Base-by-base conservation (phyloP, 2,113 vertebrate species). In the Rhipidura dahli region DNA sequence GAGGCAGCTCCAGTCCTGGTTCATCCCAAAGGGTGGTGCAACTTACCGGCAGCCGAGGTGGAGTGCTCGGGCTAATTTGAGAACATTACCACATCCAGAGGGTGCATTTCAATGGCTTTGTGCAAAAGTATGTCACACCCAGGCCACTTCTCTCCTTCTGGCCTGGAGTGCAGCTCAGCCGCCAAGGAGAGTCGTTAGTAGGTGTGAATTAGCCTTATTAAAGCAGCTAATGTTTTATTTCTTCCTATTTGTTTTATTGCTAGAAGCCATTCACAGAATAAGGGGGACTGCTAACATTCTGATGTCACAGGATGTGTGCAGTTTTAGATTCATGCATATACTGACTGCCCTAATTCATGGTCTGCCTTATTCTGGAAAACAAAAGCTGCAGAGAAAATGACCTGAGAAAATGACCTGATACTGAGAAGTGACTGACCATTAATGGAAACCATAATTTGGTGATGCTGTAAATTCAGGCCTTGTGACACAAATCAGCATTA, bases 191-290 rank as follows among this genome's bases (percentile, higher is more conserved):
- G 83, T 3, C 61, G 31, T 96, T 92, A 96, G 80, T 57, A 87
- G 88, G 94, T 94, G 94, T 61, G 61, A 97, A 96, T 6, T 81
- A 79, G 53, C 21, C 71, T 71, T 51, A 44, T 89, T 54, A 73
- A 85, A 89, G 51, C 73, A 54, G 33, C 19, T 77, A 76, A 84
- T 7, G 61, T 42, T 56, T 50, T 50, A 18, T 63, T 91, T 90
- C 73, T 71, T 89, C 19, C 47, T 45, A 2, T 6, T 31, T 8
- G 49, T 13, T 28, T 95, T 88, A 66, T 69, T 82, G 45, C 61
- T 71, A 40, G 45, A 95, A 94, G 60, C 71, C 33, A 86, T 96
- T 81, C 65, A 71, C 20, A 35, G 49, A 60, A 5, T 49, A 78
- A 84, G 19, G 64, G n/a, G 10, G 47, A 66, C 69, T 57, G 76